Conservation (phyloP, 2,888 invertebrate genomes). For the Trachelus tabidus region DNA sequence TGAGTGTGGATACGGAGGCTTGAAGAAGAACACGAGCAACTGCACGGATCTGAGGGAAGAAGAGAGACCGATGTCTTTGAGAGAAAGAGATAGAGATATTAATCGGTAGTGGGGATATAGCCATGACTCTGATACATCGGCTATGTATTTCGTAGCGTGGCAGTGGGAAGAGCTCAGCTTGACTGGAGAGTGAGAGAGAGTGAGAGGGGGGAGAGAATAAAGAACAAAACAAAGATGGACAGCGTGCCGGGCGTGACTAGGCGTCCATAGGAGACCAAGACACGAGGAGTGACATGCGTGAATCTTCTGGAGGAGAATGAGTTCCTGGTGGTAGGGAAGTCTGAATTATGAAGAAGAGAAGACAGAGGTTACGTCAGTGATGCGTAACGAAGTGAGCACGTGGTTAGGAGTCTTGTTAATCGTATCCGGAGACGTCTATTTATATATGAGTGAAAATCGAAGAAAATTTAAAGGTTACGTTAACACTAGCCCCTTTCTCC, state of each 20-base stretch:
- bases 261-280: neutral
- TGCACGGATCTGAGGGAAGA: slow-evolving; percentile 9
- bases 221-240: neutral
- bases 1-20: neutral
- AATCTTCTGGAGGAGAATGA: neutral
- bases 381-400: neutral
- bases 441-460: neutral
- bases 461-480: neutral
- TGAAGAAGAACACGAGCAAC: slow-evolving; percentile 11
- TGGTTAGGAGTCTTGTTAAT: neutral
- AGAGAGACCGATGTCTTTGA: slow-evolving; percentile 7
- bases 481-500: neutral
- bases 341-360: slow-evolving; percentile 1
- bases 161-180: slow-evolving; percentile 7
- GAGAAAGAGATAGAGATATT: slow-evolving; percentile 1
- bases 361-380: neutral
- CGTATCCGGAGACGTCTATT: neutral
- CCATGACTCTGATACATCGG: neutral
- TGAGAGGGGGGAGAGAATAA: neutral
- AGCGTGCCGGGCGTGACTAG: neutral
- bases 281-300: neutral
- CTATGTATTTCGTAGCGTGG: neutral
- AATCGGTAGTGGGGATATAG: neutral
- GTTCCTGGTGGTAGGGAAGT: neutral
- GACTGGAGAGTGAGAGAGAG: slow-evolving; percentile 9